Base-by-base conservation (phyloP, 2,888 invertebrate genomes). In the Cataglyphis rosenhaueri region DNA sequence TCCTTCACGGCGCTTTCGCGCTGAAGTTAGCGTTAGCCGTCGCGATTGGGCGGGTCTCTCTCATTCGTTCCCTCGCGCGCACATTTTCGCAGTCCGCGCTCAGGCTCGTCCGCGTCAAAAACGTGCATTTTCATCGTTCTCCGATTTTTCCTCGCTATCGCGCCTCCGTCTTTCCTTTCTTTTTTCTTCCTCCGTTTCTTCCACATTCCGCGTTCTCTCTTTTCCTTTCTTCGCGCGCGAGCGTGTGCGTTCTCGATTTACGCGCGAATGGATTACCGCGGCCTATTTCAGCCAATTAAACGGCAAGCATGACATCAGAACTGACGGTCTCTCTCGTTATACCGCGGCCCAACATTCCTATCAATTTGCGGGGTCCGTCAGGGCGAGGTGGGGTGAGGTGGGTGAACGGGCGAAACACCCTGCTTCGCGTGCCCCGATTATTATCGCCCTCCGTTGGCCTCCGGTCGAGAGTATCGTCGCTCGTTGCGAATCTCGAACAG, bases 251-350 rank as follows among this genome's bases (percentile, higher is more conserved):
- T 70, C 62, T 74, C 70, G 81, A 84, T 86, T 84, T 81, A 83
- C 84, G 87, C 66, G 85, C 86, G 89, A 86, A 90, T 89, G 89
- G 86, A 89, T 89, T 91, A 90, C 89, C 89, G 89, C 91, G 89
- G 86, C 88, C 91, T 90, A 92, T 92, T 92, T 92, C 87, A 86
- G 87, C 91, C 91, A 92, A 92, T 92, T 92, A 91, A 92, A 88
- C 78, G 86, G 87, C 86, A 87, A 85, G 91, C 88, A 91, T 92
- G 92, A 92, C 92, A 92, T 92, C 92, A 92, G 92, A 88, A 44
- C 88, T 65, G 85, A 85, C 75, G 65, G 70, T 44, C 76, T 66
- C 70, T 78, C 84, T 83, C 86, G 89, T 89, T 70, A 57, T 41
- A 87, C 81, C 86, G 87, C 87, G 84, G 85, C 87, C 70, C 88